Base-by-base conservation (phyloP, 1,140 invertebrate species). In the Charaxes varanes region DNA sequence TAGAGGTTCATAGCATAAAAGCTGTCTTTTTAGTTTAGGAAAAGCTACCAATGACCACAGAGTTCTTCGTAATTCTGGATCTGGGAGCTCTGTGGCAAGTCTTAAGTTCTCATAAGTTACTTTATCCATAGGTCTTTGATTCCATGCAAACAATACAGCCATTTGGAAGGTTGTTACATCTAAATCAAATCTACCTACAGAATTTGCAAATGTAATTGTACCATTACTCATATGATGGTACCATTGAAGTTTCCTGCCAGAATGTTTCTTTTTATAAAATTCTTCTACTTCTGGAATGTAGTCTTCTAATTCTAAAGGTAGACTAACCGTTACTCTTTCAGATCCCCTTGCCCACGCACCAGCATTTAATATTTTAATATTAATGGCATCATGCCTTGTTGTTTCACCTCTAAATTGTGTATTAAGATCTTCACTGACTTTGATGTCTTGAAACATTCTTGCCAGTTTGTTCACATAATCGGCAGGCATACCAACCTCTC, bases 221-320 rank as follows among this genome's bases (percentile, higher is more conserved):
- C 97, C 98, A 87, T 99, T 99, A 27, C 97, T 98, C 97, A 99
- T 99, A 61, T 99, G 97, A 87, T 99, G 97, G 82, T 99, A 97
- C 98, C 98, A 99, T 83, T 98, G 96, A 22, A 99, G 87, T 83
- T 99, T 99, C 27, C 98, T 86, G n/a, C 97, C 97, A 67, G 92
- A 97, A 85, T 99, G 97, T 74, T 99, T 98, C 84, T 93, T 99
- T 86, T 91, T 94, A 68, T 96, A 96, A 85, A 96, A 96, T 53
- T 96, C 94, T 83, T 96, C 94, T 10, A 97, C 94, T 86, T 99
- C 96, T 4, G 97, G 97, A 65, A 99, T 98, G 74, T 97, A 97
- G 76, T 99, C 97, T 85, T 99, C 98, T 53, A 99, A 85, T 84
- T 99, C 97, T 59, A 97, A 88, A 1, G 98, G 97, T 61, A 99